Conservation (phyloP, 2,113 vertebrate genomes). For the Leptodactylus fuscus region DNA sequence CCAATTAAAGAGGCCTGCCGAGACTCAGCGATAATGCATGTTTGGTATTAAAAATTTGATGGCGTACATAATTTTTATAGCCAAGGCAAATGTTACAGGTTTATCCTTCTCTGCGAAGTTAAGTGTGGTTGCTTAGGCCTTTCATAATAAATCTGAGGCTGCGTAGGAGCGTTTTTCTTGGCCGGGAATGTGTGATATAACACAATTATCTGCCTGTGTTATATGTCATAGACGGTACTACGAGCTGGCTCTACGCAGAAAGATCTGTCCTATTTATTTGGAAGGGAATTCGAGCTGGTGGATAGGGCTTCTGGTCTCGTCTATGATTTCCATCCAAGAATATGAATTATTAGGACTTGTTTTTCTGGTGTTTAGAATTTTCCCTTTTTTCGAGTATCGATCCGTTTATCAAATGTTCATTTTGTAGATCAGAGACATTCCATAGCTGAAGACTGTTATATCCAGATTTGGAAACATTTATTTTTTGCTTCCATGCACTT, state of each 20-base stretch:
- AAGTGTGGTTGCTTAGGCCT: conserved; percentile 56
- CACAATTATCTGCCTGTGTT: conserved; percentile 59
- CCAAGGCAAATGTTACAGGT: conserved; percentile 60
- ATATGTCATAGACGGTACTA: conserved; percentile 34
- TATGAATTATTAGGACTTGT: not conserved
- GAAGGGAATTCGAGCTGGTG: conserved; percentile 10
- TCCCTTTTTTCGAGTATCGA: not conserved
- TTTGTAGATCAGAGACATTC: not conserved
- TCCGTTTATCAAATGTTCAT: not conserved
- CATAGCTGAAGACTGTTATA: no score
- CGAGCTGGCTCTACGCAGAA: not conserved
- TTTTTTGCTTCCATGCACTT: no score
- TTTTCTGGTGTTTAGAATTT: not conserved
- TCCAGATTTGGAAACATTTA: no score
- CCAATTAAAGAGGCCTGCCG: conserved; percentile 59
- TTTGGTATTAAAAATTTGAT: conserved; percentile 62
- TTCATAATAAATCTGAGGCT: conserved; percentile 55
- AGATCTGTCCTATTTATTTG: conserved; percentile 39
- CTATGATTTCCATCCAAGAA: conserved; percentile 4
- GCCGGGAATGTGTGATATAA: conserved; percentile 47
- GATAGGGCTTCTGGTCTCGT: not conserved
- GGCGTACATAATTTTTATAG: conserved; percentile 61
- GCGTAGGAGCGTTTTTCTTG: conserved; percentile 54
- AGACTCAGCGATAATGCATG: conserved; percentile 60
- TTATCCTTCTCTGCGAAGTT: conserved; percentile 58